These are phyloP conservation scores for Heliconius aoede DNA, from an alignment of 2,888 invertebrate genomes.

Conservation along the genomic window DNA sequence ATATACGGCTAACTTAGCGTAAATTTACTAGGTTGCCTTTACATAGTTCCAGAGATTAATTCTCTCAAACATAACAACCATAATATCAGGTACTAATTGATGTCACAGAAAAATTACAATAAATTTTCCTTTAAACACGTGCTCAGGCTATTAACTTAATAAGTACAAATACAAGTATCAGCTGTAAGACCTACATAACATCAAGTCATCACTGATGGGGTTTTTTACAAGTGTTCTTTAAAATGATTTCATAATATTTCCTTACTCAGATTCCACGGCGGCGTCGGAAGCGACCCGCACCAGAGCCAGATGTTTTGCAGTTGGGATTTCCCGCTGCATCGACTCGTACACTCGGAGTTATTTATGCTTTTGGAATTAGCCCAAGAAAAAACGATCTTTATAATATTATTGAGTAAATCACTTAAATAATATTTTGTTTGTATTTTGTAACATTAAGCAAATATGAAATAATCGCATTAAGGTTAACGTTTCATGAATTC, in stretches of 20 bases:
- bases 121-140: too few species aligned
- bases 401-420: too few species aligned
- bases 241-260: constrained; percentile 4
- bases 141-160: not conserved
- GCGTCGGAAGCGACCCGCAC: constrained; percentile 29
- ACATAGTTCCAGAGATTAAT: too few species aligned
- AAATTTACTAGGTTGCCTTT: too few species aligned
- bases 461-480: too few species aligned
- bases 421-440: too few species aligned
- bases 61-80: too few species aligned
- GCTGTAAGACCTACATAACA: not conserved
- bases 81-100: too few species aligned
- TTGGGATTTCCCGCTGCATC: constrained; percentile 41
- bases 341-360: constrained; percentile 25
- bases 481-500: too few species aligned
- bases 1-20: too few species aligned
- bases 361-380: not conserved
- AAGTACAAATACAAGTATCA: not conserved
- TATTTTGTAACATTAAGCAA: too few species aligned
- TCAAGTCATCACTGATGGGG: not conserved
- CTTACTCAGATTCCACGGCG: constrained; percentile 7
- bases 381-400: not conserved
- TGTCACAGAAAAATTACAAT: not conserved
- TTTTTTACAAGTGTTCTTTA: not conserved
- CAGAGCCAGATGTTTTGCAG: constrained; percentile 29